Conservation (phyloP, 2,797 vertebrate genomes). For the Parotocinclus haroldoi region DNA sequence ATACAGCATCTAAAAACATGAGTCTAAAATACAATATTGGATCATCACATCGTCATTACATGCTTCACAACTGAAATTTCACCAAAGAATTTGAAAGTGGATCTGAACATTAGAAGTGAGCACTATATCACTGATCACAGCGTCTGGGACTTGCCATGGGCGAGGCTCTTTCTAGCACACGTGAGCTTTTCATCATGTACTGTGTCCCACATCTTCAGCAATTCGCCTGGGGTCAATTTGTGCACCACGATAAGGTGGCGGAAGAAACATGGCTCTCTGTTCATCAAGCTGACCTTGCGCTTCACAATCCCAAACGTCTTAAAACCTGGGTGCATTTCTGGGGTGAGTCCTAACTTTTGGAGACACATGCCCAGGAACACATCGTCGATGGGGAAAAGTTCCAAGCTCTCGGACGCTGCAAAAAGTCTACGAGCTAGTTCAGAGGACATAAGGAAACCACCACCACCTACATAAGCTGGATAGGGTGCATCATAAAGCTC, state of each 20-base stretch:
- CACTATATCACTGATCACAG: not conserved
- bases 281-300: slow-evolving; percentile 66
- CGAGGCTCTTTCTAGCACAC: slow-evolving; percentile 62
- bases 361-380: slow-evolving; percentile 88
- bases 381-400: slow-evolving; percentile 85
- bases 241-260: slow-evolving; percentile 80
- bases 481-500: slow-evolving; percentile 75
- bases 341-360: slow-evolving; percentile 61
- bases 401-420: slow-evolving; percentile 65
- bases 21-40: no score
- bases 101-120: no score
- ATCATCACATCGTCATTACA: no score
- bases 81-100: no score
- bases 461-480: slow-evolving; percentile 79
- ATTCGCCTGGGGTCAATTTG: slow-evolving; percentile 75
- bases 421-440: slow-evolving; percentile 64
- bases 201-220: slow-evolving; percentile 78
- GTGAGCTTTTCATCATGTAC: slow-evolving; percentile 62
- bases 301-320: slow-evolving; percentile 75
- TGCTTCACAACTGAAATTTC: no score
- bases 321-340: slow-evolving; percentile 75
- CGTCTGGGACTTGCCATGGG: no score
- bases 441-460: slow-evolving; percentile 79
- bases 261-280: slow-evolving; percentile 84
- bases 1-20: no score